These are phyloP conservation scores for Luehdorfia chinensis DNA, from an alignment of 1,140 invertebrate genomes.

Conservation along the genomic window DNA sequence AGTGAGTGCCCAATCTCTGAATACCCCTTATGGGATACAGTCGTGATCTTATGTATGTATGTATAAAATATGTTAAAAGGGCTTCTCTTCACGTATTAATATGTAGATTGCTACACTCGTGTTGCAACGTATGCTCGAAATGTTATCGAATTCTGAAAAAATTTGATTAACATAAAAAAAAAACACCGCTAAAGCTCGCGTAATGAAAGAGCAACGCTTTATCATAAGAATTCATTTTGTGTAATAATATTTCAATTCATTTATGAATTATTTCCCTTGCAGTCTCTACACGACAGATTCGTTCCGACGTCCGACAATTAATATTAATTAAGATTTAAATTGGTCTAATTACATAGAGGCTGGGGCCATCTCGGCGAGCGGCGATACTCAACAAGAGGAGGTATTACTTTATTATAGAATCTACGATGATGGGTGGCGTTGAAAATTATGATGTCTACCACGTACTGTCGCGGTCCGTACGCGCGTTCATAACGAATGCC, in stretches of 20 bases:
- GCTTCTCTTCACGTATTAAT: too few relatives aligned
- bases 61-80: too few relatives aligned
- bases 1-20: too few relatives aligned
- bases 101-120: too few relatives aligned
- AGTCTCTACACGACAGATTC: conserved; percentile 66
- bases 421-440: conserved; percentile 1
- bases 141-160: too few relatives aligned
- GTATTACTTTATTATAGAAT: conserved; percentile 12
- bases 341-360: conserved; percentile 74
- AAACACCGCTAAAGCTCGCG: too few relatives aligned
- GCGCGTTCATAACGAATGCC: too few relatives aligned
- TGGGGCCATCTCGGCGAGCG: conserved; percentile 52
- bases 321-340: conserved; percentile 76
- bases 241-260: conserved; percentile 48
- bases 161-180: too few relatives aligned
- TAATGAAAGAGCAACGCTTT: conserved; percentile 6
- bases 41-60: too few relatives aligned
- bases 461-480: too few relatives aligned
- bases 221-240: conserved; percentile 35
- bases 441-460: neutral
- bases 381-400: conserved; percentile 38
- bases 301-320: conserved; percentile 71
- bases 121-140: too few relatives aligned
- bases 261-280: conserved; percentile 54
- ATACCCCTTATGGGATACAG: too few relatives aligned